phyloP scores from a whole-genome alignment of 1,140 invertebrate species.

The Dendroctonus ponderosae region DNA sequence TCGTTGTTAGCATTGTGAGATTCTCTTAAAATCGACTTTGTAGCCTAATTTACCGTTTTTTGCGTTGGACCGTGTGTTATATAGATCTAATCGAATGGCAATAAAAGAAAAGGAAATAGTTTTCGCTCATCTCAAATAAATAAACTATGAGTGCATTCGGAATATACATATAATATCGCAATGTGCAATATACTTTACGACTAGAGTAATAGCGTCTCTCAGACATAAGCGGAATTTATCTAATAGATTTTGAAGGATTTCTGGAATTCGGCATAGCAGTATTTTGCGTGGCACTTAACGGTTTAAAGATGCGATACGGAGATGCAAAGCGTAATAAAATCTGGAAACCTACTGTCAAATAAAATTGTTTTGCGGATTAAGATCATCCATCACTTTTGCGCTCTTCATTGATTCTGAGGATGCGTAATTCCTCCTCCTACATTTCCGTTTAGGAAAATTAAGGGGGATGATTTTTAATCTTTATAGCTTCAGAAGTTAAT shows the following conservation, averaged over 20 bases:
- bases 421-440: conserved; percentile 8
- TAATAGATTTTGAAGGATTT: background rate
- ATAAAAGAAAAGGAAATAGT: too few relatives aligned
- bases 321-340: conserved; percentile 15
- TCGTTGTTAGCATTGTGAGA: too few relatives aligned
- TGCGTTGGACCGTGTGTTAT: too few relatives aligned
- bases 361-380: conserved; percentile 17
- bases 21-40: too few relatives aligned
- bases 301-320: conserved; percentile 15
- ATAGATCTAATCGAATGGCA: too few relatives aligned
- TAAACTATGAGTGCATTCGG: too few relatives aligned
- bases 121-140: too few relatives aligned
- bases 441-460: conserved; percentile 19
- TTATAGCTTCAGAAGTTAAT: conserved; percentile 14
- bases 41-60: too few relatives aligned
- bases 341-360: conserved; percentile 16
- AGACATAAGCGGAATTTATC: too few relatives aligned
- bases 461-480: conserved; percentile 17
- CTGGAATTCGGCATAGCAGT: conserved; percentile 8
- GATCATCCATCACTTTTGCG: conserved; percentile 22
- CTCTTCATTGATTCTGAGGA: conserved; percentile 18
- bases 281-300: conserved; percentile 16
- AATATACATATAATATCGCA: too few relatives aligned
- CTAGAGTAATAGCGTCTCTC: too few relatives aligned
- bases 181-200: too few relatives aligned